Evolutionary conservation across 2,888 invertebrate species (phyloP).

Genomic region (Lycaena phlaeas): DNA sequence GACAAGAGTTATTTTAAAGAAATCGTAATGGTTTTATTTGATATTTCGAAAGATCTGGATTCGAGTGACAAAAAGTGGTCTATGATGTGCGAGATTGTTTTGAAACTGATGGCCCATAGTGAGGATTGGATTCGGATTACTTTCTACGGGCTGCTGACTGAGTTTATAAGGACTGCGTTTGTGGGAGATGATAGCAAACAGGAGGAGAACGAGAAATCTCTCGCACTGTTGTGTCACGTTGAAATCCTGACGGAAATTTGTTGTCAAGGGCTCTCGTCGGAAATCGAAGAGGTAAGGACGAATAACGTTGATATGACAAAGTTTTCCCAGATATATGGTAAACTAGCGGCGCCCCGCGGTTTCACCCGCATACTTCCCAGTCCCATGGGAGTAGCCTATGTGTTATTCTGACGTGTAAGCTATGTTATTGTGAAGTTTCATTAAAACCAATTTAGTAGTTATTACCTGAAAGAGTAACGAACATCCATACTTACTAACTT

Average conservation of each 20-base stretch:
- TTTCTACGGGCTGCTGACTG: conserved; percentile 69
- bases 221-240: conserved; percentile 70
- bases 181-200: conserved; percentile 60
- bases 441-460: too few relatives aligned
- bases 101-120: conserved; percentile 72
- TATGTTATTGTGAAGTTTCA: too few relatives aligned
- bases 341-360: too few relatives aligned
- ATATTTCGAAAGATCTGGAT: conserved; percentile 40
- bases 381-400: too few relatives aligned
- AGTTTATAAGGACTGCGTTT: conserved; percentile 66
- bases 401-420: too few relatives aligned
- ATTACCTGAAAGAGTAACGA: too few relatives aligned
- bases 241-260: conserved; percentile 76
- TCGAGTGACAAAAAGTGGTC: conserved; percentile 47
- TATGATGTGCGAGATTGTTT: conserved; percentile 46
- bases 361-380: too few relatives aligned
- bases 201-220: conserved; percentile 55
- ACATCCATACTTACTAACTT: too few relatives aligned
- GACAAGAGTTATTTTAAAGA: conserved; percentile 66
- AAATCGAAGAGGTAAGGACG: conserved; percentile 34
- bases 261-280: conserved; percentile 72
- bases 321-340: too few relatives aligned
- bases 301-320: neutral
- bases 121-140: conserved; percentile 64
- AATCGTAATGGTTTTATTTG: conserved; percentile 45